phyloP scores from a whole-genome alignment of 1,140 invertebrate species.

The Drosophila prosaltans region DNA sequence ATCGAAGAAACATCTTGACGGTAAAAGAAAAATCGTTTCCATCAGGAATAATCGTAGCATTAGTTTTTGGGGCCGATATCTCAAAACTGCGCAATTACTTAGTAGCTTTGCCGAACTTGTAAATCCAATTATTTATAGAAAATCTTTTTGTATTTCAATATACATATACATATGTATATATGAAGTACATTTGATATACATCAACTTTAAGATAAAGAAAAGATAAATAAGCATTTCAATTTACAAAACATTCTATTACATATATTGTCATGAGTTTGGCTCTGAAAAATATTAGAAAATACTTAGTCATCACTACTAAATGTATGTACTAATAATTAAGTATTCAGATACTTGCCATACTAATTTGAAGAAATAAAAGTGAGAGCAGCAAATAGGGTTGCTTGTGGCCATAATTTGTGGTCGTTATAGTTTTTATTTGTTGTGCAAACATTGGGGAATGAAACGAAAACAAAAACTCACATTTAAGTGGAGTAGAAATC shows the following conservation, averaged over 20 bases:
- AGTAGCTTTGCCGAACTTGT: too few relatives aligned
- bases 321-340: not conserved
- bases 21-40: constrained; percentile 20
- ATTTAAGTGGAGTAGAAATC: constrained; percentile 1
- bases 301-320: not conserved
- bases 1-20: not conserved
- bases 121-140: too few relatives aligned
- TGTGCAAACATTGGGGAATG: constrained; percentile 48
- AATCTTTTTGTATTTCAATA: too few relatives aligned
- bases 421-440: constrained; percentile 57
- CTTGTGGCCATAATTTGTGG: constrained; percentile 29
- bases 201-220: too few relatives aligned
- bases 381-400: constrained; percentile 40
- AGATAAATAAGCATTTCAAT: not conserved
- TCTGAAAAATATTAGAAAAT: not conserved
- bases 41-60: not conserved
- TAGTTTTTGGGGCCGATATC: not conserved
- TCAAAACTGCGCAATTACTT: too few relatives aligned
- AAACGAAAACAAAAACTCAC: not conserved
- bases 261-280: not conserved
- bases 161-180: too few relatives aligned
- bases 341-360: not conserved
- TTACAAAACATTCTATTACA: not conserved
- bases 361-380: constrained; percentile 55
- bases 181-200: too few relatives aligned